phyloP scores from a whole-genome alignment of 2,888 invertebrate genomes.

The Plagodis dolabraria region DNA sequence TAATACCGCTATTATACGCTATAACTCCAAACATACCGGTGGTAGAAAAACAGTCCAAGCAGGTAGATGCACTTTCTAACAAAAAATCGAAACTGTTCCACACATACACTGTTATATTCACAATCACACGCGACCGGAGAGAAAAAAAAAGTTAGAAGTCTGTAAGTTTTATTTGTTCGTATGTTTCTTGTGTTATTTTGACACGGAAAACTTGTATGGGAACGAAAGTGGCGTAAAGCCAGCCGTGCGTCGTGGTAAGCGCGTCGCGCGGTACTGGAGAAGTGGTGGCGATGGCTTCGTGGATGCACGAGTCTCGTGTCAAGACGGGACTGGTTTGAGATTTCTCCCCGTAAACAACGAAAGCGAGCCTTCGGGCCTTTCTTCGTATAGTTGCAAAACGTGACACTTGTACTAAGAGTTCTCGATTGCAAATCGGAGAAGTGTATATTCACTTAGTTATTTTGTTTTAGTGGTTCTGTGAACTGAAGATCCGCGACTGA shows the following conservation, averaged over 20 bases:
- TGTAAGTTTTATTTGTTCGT: conserved; percentile 18
- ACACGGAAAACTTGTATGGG: conserved; percentile 36
- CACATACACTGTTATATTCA: conserved; percentile 44
- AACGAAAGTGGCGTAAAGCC: conserved; percentile 52
- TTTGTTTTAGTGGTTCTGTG: no score
- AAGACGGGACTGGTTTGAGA: conserved; percentile 67
- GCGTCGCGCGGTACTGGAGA: background rate
- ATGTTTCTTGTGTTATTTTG: conserved; percentile 35
- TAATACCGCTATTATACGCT: conserved; percentile 59
- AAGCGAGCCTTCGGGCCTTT: conserved; percentile 79
- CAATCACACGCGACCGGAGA: conserved; percentile 38
- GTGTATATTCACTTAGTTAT: no score
- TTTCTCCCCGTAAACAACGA: conserved; percentile 84
- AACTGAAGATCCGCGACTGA: no score
- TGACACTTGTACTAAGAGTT: conserved; percentile 56
- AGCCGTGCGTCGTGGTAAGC: conserved; percentile 57
- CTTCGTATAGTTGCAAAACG: conserved; percentile 73
- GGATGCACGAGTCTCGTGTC: conserved; percentile 17
- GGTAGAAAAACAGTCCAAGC: conserved; percentile 61
- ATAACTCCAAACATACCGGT: conserved; percentile 65
- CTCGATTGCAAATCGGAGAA: conserved; percentile 38
- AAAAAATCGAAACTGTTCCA: conserved; percentile 44
- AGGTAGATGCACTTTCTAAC: conserved; percentile 65
- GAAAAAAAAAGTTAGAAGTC: conserved; percentile 11
- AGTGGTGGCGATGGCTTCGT: conserved; percentile 43